These are phyloP conservation scores for Hemistola chrysoprasaria DNA, from an alignment of 2,888 invertebrate genomes.

Conservation along the genomic window DNA sequence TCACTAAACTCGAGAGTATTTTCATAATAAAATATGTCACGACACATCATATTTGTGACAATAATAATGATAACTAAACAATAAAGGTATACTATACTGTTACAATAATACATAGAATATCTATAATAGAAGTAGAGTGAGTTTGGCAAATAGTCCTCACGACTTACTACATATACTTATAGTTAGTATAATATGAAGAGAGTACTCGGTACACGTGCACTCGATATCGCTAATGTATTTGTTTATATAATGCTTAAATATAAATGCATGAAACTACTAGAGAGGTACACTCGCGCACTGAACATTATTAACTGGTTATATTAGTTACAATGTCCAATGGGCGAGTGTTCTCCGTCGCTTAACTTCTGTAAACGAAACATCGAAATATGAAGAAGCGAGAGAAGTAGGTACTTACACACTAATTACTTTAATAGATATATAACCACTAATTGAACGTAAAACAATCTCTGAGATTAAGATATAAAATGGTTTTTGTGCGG, in stretches of 20 bases:
- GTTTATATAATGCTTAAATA: constrained; percentile 35
- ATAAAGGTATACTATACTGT: constrained; percentile 12
- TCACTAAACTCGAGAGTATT: constrained; percentile 29
- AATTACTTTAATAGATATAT: constrained; percentile 31
- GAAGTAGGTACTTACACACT: constrained; percentile 27
- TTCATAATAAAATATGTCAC: constrained; percentile 2
- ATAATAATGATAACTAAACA: constrained; percentile 3
- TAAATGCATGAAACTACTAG: constrained; percentile 68
- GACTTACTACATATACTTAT: not conserved
- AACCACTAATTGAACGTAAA: constrained; percentile 20
- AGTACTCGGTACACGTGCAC: constrained; percentile 12
- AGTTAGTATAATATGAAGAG: too few relatives aligned
- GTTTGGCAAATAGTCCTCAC: constrained; percentile 30
- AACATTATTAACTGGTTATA: not conserved
- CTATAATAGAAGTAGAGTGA: constrained; percentile 24
- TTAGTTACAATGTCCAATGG: constrained; percentile 2
- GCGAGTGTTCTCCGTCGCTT: constrained; percentile 1
- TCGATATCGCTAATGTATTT: not conserved
- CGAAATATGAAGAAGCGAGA: constrained; percentile 35
- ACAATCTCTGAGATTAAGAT: constrained; percentile 54
- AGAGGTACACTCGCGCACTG: constrained; percentile 30
- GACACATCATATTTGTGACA: constrained; percentile 1
- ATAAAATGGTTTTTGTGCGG: constrained; percentile 56
- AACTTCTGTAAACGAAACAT: not conserved
- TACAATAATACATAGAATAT: constrained; percentile 11